These are phyloP conservation scores for Tragopan temminckii DNA, from an alignment of 2,797 vertebrate genomes.

Conservation along the genomic window DNA sequence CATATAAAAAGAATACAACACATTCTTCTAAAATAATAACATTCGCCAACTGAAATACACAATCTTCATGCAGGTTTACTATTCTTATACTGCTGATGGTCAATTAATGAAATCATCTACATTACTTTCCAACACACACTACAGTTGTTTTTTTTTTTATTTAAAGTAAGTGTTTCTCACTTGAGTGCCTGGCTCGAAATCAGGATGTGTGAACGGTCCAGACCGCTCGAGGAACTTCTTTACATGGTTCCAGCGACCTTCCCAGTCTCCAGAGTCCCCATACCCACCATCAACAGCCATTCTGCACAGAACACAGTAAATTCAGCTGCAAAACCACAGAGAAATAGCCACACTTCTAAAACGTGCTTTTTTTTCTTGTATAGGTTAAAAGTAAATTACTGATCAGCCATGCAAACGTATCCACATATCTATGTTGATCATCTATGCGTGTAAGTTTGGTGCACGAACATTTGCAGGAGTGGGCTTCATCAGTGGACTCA, in stretches of 20 bases:
- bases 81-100: background rate
- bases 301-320: conserved; percentile 91
- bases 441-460: background rate
- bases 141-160: conserved; percentile 62
- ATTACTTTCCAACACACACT: conserved; percentile 63
- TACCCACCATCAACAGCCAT: conserved; percentile 98
- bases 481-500: background rate
- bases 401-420: background rate
- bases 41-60: background rate
- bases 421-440: background rate
- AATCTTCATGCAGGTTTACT: background rate
- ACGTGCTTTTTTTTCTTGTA: background rate
- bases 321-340: conserved; percentile 82
- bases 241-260: conserved; percentile 97
- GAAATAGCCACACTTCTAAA: conserved; percentile 69
- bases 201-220: conserved; percentile 96
- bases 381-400: background rate
- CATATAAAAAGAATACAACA: background rate
- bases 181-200: conserved; percentile 97
- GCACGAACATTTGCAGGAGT: background rate
- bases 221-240: conserved; percentile 97
- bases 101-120: background rate
- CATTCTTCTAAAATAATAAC: background rate
- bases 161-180: conserved; percentile 88
- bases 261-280: conserved; percentile 93